These are phyloP conservation scores for Vanessa tameamea DNA, from an alignment of 1,140 invertebrate genomes.

Conservation along the genomic window DNA sequence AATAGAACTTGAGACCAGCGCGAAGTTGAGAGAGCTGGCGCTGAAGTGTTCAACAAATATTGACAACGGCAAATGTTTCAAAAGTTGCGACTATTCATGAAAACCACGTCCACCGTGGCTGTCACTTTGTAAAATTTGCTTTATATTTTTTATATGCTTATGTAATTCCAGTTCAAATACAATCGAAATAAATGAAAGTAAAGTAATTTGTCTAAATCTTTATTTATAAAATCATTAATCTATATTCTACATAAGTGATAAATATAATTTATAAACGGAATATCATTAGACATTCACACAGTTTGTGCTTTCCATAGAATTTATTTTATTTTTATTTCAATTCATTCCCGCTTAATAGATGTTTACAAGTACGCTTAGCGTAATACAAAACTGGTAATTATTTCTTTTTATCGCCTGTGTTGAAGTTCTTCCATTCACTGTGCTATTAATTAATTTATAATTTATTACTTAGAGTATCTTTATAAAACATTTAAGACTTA, in stretches of 20 bases:
- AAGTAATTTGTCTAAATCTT: constrained; percentile 17
- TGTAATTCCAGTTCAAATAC: neutral
- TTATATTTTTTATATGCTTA: neutral
- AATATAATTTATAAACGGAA: constrained; percentile 20
- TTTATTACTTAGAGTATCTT: constrained; percentile 19
- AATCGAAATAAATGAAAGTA: neutral
- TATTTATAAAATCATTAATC: constrained; percentile 37
- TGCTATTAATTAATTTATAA: constrained; percentile 12
- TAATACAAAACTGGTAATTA: constrained; percentile 6
- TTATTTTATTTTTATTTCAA: neutral
- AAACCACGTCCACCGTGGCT: constrained; percentile 1
- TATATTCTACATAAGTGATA: constrained; percentile 27
- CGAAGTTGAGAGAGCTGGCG: constrained; percentile 46
- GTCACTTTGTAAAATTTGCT: constrained; percentile 8
- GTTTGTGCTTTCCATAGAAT: neutral
- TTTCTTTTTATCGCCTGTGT: neutral
- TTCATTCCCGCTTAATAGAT: constrained; percentile 6
- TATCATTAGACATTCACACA: constrained; percentile 1
- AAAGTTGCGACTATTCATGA: constrained; percentile 46
- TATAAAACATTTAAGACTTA: constrained; percentile 43
- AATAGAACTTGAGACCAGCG: constrained; percentile 43
- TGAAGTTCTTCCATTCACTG: constrained; percentile 1
- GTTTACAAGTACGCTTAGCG: constrained; percentile 3
- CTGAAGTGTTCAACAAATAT: constrained; percentile 57
- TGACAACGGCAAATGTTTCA: constrained; percentile 50